Percentiles rank a stretch among this genome's conserved stretches.
phyloP scores from a whole-genome alignment of 2,113 vertebrate genomes.

The Himantopus leucocephalus region DNA sequence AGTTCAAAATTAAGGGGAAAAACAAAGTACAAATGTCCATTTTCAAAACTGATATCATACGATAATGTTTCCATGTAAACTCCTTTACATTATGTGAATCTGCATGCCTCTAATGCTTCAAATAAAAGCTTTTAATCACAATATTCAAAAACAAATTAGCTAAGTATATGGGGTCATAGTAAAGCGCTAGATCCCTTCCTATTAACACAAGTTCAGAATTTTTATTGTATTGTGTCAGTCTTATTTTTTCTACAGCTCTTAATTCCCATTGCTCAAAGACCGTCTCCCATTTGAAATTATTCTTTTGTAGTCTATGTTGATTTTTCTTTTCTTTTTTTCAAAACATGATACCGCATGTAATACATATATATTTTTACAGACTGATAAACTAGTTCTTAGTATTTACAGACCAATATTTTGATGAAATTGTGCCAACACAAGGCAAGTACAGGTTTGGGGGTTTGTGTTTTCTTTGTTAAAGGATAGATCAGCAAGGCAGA shows the following conservation, averaged over 20 bases:
- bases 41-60: neutral
- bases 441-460: neutral
- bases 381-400: neutral
- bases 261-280: neutral
- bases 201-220: neutral
- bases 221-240: neutral
- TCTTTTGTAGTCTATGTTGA: neutral
- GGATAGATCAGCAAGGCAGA: neutral
- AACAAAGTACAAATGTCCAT: neutral
- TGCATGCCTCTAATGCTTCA: neutral
- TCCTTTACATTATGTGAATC: neutral
- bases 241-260: neutral
- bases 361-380: neutral
- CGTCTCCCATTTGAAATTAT: neutral
- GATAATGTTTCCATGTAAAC: neutral
- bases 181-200: neutral
- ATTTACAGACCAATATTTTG: neutral
- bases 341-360: neutral
- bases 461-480: neutral
- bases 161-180: neutral
- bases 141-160: neutral
- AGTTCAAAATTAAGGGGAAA: neutral
- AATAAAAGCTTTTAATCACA: neutral
- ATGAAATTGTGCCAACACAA: neutral
- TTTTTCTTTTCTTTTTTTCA: neutral